Conservation (phyloP, 2,797 vertebrate species). For the Tenualosa thibaudeaui region DNA sequence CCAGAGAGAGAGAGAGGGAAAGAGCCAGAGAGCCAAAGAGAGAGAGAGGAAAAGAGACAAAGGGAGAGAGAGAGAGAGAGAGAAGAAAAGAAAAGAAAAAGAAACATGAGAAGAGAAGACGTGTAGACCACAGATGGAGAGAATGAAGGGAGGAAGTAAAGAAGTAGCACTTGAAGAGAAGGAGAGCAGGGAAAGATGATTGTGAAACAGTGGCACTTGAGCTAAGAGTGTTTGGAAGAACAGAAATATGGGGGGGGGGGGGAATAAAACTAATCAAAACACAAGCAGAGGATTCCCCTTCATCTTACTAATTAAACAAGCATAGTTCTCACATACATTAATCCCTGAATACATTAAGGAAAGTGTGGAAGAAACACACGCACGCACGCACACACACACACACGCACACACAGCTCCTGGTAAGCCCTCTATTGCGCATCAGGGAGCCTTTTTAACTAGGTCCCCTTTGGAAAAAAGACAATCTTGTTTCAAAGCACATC, state of each 20-base stretch:
- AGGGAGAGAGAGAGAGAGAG: neutral
- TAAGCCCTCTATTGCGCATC: neutral
- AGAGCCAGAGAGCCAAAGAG: neutral
- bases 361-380: constrained; percentile 3
- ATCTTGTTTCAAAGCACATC: neutral
- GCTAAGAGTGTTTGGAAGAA: too few relatives aligned
- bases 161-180: too few relatives aligned
- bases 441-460: neutral
- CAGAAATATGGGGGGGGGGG: neutral
- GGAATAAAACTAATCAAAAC: neutral
- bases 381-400: constrained; percentile 28
- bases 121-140: too few relatives aligned
- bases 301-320: constrained; percentile 10
- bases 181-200: too few relatives aligned
- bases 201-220: neutral
- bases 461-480: neutral
- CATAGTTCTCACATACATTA: neutral
- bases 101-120: too few relatives aligned
- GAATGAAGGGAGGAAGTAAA: too few relatives aligned
- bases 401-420: neutral
- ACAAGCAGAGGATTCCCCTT: neutral
- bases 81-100: neutral
- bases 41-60: neutral
- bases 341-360: neutral
- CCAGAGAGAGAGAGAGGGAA: neutral